Conservation (phyloP, 2,797 vertebrate species). For the Aselliscus stoliczkanus region DNA sequence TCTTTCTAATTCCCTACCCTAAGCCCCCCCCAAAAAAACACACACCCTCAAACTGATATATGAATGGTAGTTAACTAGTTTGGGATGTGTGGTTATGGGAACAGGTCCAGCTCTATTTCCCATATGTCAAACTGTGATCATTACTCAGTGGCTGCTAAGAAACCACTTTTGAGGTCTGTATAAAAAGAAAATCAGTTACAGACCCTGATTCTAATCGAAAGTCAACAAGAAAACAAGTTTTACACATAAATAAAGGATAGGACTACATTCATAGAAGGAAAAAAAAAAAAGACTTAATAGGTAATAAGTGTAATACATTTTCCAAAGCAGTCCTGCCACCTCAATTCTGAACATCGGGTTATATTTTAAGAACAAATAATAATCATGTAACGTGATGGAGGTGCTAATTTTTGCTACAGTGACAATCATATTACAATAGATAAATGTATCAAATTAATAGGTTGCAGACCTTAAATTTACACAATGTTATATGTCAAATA, state of each 20-base stretch:
- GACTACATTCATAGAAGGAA: neutral
- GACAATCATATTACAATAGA: neutral
- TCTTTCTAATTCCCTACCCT: neutral
- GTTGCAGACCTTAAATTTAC: neutral
- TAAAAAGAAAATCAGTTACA: constrained; percentile 34
- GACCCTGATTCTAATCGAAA: constrained; percentile 34
- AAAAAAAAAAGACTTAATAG: neutral
- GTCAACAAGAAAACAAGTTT: constrained; percentile 41
- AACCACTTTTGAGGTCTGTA: neutral
- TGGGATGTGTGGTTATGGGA: constrained; percentile 9
- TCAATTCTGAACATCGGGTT: constrained; percentile 21
- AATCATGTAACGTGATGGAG: neutral
- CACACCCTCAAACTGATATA: neutral
- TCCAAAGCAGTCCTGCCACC: neutral
- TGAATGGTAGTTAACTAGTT: constrained; percentile 33
- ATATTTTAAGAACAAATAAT: neutral
- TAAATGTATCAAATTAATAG: neutral
- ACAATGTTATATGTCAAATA: neutral
- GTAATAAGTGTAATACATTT: neutral
- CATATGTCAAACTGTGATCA: neutral
- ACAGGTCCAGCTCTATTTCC: constrained; percentile 45
- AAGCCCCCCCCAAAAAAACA: too few species aligned
- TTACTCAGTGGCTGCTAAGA: constrained; percentile 50
- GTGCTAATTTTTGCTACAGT: neutral
- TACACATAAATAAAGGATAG: constrained; percentile 27